Conservation (phyloP, 1,140 invertebrate species). For the Nephotettix cincticeps region DNA sequence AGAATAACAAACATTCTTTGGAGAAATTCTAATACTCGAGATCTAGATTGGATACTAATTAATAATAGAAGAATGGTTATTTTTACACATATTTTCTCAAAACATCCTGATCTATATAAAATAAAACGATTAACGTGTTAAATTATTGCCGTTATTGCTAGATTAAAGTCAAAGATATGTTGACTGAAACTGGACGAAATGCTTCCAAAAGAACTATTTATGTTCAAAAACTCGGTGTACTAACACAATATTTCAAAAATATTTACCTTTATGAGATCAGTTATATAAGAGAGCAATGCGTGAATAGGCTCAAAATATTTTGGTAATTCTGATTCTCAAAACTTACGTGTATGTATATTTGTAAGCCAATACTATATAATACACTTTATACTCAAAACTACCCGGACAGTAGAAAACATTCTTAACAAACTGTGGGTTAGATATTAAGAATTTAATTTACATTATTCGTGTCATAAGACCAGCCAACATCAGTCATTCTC, state of each 20-base stretch:
- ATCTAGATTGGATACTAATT: too few relatives aligned
- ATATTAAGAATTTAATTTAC: conserved; percentile 11
- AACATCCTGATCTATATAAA: too few relatives aligned
- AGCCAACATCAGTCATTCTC: not conserved
- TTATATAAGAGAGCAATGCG: not conserved
- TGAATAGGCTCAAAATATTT: not conserved
- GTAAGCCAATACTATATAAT: not conserved
- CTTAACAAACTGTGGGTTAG: not conserved
- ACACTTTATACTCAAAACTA: not conserved
- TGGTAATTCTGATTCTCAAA: not conserved
- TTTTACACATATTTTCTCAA: too few relatives aligned
- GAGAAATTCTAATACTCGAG: too few relatives aligned
- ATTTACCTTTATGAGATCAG: not conserved
- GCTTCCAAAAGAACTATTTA: not conserved
- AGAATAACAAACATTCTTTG: too few relatives aligned
- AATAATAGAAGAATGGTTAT: too few relatives aligned
- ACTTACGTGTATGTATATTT: not conserved
- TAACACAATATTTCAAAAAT: not conserved
- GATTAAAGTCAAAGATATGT: not conserved
- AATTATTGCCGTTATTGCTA: not conserved
- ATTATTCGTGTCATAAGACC: not conserved
- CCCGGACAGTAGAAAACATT: not conserved
- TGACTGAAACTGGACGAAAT: not conserved
- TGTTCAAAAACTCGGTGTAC: not conserved
- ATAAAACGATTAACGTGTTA: not conserved